Evolutionary conservation across 2,888 invertebrate species (phyloP).

Genomic region (Rhodophaea formosa): DNA sequence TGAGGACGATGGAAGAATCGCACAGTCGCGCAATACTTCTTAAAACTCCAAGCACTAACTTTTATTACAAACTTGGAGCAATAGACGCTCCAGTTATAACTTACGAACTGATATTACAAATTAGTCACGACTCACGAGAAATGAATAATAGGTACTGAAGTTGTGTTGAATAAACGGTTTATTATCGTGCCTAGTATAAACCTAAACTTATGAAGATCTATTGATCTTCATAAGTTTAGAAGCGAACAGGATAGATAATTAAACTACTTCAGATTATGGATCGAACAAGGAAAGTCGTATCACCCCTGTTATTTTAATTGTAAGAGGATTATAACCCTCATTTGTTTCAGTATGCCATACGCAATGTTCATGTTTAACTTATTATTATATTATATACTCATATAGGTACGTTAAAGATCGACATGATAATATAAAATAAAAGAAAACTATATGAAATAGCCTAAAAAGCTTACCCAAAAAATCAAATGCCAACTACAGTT

Average conservation of each 20-base stretch:
- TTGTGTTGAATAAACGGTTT: background rate
- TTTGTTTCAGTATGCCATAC: background rate
- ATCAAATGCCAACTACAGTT: too few species aligned
- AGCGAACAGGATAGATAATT: background rate
- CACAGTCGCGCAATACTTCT: conserved; percentile 63
- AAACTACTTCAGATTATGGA: background rate
- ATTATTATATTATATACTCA: too few species aligned
- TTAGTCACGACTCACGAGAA: conserved; percentile 32
- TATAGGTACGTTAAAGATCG: too few species aligned
- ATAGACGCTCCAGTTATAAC: conserved; percentile 45
- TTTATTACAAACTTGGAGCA: conserved; percentile 67
- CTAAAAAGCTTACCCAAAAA: too few species aligned
- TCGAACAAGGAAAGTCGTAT: background rate
- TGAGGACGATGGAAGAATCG: conserved; percentile 57
- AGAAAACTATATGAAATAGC: too few species aligned
- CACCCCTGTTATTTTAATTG: background rate
- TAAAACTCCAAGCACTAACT: conserved; percentile 58
- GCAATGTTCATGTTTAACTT: background rate
- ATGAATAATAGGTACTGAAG: conserved; percentile 36
- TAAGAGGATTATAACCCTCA: background rate
- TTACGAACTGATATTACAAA: conserved; percentile 45
- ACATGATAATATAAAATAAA: too few species aligned
- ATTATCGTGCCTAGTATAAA: background rate
- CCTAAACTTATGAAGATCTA: too few species aligned
- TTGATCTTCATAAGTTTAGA: background rate